A percentile compares a stretch with the other conserved stretches of the same genome.
Evolutionary conservation across 2,113 vertebrate genomes (phyloP).

Genomic region (Nothocercus julius): DNA sequence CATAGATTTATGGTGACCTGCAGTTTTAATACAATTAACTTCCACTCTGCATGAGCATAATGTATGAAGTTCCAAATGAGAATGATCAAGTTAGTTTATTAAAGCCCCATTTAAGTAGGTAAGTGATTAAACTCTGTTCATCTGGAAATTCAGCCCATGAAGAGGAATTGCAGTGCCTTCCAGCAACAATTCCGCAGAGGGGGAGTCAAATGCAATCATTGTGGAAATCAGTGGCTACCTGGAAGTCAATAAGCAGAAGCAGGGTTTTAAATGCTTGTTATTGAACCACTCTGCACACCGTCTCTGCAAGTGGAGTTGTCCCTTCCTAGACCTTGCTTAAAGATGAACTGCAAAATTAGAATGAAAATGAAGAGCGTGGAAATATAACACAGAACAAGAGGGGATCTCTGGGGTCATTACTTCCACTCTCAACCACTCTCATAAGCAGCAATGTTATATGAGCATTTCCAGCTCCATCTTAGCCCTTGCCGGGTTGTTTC

Average conservation of each 20-base stretch:
- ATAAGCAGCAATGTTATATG: background rate
- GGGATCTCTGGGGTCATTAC: background rate
- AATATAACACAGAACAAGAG: background rate
- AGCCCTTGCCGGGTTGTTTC: background rate
- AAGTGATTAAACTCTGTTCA: background rate
- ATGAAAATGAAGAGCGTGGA: background rate
- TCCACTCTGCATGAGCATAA: fast-evolving
- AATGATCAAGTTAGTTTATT: background rate
- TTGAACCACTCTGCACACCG: background rate
- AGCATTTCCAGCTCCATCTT: background rate
- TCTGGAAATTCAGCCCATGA: background rate
- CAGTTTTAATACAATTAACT: background rate
- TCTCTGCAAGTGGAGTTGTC: background rate
- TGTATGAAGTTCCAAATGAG: background rate
- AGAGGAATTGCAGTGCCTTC: background rate
- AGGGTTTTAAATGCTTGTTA: background rate
- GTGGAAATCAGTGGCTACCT: background rate
- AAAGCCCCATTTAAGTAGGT: background rate
- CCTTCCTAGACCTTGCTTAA: background rate
- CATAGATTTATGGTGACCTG: background rate
- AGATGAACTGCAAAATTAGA: background rate
- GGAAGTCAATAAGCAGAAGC: background rate
- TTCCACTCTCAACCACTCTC: background rate
- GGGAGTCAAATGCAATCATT: background rate
- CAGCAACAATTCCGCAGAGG: background rate